phyloP scores from a whole-genome alignment of 2,797 vertebrate genomes.

The Mallotus villosus region DNA sequence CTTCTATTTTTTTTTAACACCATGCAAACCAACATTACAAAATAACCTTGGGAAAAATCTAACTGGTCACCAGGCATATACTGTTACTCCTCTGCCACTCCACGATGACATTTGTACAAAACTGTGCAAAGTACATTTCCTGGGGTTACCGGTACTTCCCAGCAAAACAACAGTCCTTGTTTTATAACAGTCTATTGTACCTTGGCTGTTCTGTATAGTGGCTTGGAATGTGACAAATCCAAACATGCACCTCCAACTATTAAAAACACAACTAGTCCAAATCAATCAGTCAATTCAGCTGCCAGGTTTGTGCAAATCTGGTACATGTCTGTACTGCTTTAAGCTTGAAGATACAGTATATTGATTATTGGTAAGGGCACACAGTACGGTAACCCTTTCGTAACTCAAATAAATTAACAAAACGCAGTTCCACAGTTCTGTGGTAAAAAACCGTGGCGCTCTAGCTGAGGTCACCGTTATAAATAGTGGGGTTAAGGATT shows the following conservation, averaged over 20 bases:
- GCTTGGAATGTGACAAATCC: constrained; percentile 71
- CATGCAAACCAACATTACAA: constrained; percentile 37
- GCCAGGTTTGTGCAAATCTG: constrained; percentile 58
- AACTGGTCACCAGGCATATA: constrained; percentile 24
- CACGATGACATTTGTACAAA: constrained; percentile 40
- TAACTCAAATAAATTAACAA: constrained; percentile 14
- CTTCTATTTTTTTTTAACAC: constrained; percentile 16
- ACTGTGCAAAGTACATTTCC: constrained; percentile 60
- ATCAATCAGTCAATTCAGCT: constrained; percentile 54
- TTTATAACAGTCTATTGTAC: constrained; percentile 55
- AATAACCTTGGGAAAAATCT: constrained; percentile 10
- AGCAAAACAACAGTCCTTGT: constrained; percentile 48
- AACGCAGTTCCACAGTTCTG: too few species aligned
- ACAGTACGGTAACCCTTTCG: constrained; percentile 7
- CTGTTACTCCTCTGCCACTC: constrained; percentile 18
- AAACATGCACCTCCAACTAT: constrained; percentile 55
- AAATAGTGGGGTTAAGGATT: constrained; percentile 23
- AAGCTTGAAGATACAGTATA: constrained; percentile 31
- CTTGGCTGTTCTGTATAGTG: constrained; percentile 34
- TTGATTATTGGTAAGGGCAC: constrained; percentile 19
- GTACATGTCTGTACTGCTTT: constrained; percentile 34
- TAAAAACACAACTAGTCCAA: constrained; percentile 31
- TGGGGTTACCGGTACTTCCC: constrained; percentile 6
- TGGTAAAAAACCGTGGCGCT: constrained; percentile 26
- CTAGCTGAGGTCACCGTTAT: constrained; percentile 12